A percentile compares a stretch with the other conserved stretches of the same genome.
Conservation (phyloP, 1,140 invertebrate species). For the Archegozetes longisetosus region DNA sequence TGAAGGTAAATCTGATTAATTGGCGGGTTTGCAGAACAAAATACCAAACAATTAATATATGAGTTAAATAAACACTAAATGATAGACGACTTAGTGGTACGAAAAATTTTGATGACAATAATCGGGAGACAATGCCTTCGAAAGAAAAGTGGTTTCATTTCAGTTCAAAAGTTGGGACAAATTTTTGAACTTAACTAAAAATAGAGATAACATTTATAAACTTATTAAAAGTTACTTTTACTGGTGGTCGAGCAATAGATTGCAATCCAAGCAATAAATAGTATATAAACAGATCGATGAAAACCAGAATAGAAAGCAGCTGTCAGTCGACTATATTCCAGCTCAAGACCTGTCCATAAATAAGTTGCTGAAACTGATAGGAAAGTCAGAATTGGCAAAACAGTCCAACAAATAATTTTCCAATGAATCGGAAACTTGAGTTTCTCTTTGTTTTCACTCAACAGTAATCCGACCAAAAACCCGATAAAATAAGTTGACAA, state of each 20-base stretch:
- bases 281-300: neutral
- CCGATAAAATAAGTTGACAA: slow-evolving; percentile 11
- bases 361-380: neutral
- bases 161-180: neutral
- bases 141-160: neutral
- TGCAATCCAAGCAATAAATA: neutral
- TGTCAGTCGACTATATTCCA: neutral
- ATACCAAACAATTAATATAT: neutral
- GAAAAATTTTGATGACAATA: neutral
- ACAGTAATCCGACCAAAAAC: slow-evolving; percentile 6
- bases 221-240: neutral
- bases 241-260: neutral
- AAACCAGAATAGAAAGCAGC: neutral
- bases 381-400: neutral
- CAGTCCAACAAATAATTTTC: neutral
- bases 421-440: neutral
- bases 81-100: neutral
- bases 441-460: neutral
- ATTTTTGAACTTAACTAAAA: neutral
- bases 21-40: neutral
- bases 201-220: neutral
- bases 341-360: neutral
- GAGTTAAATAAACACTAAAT: neutral
- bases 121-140: neutral
- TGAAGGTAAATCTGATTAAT: neutral